Evolutionary conservation across 2,888 invertebrate genomes (phyloP).

Genomic region (Macroteleia sp.): DNA sequence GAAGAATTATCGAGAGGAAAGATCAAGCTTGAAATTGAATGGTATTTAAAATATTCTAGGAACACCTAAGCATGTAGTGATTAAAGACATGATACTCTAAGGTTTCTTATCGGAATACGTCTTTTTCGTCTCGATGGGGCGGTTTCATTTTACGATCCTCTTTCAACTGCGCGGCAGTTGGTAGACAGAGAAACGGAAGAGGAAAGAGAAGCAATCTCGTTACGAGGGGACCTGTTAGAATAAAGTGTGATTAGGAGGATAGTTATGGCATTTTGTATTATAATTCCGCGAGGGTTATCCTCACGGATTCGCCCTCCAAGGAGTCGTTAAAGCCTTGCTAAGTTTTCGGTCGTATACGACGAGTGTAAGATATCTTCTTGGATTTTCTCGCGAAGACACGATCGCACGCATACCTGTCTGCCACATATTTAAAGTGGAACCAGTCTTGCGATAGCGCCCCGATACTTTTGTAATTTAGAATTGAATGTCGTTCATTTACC

Average conservation of each 20-base stretch:
- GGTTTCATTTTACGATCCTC: constrained; percentile 79
- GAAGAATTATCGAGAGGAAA: background rate
- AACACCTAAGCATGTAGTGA: constrained; percentile 26
- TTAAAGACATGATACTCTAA: constrained; percentile 54
- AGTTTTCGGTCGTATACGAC: constrained; percentile 73
- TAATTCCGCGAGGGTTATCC: constrained; percentile 75
- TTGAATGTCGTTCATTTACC: background rate
- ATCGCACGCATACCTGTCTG: constrained; percentile 61
- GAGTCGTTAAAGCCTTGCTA: constrained; percentile 76
- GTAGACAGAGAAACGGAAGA: constrained; percentile 65
- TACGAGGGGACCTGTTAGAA: constrained; percentile 79
- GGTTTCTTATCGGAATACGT: constrained; percentile 73
- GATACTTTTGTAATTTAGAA: constrained; percentile 29
- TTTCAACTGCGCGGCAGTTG: constrained; percentile 75
- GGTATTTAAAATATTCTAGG: constrained; percentile 20
- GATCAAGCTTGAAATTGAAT: constrained; percentile 14
- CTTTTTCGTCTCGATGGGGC: constrained; percentile 76
- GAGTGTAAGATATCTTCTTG: constrained; percentile 63
- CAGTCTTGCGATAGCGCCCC: constrained; percentile 5
- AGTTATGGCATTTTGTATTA: constrained; percentile 82
- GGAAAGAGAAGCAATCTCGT: constrained; percentile 74
- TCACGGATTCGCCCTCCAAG: constrained; percentile 70
- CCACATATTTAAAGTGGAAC: constrained; percentile 21
- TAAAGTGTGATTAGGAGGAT: constrained; percentile 83
- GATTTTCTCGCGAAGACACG: constrained; percentile 56